Conservation (phyloP, 2,888 invertebrate species). For the Darwinula stevensoni region DNA sequence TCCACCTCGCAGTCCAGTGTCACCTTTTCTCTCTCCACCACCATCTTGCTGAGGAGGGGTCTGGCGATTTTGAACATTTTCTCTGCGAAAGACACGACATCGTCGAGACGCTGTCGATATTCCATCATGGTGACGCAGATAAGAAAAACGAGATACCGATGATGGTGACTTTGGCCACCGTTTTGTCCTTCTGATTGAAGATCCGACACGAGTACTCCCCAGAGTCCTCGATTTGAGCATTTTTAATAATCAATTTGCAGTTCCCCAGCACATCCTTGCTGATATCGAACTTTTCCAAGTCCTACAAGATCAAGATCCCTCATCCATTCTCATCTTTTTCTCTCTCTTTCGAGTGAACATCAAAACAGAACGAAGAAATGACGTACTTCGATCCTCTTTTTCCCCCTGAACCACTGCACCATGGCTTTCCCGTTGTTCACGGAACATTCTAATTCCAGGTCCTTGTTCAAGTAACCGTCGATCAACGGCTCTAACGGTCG, state of each 20-base stretch:
- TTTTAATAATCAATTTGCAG: constrained; percentile 57
- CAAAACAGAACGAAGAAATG: constrained; percentile 4
- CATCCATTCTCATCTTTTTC: too few species aligned
- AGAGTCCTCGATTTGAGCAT: constrained; percentile 47
- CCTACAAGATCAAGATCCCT: constrained; percentile 24
- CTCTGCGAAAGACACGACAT: constrained; percentile 10
- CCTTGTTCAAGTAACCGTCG: constrained; percentile 69
- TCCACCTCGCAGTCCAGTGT: constrained; percentile 84
- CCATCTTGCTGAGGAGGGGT: constrained; percentile 71
- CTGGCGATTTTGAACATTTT: constrained; percentile 26
- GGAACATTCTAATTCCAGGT: constrained; percentile 65
- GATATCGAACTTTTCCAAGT: constrained; percentile 50
- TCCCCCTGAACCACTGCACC: constrained; percentile 73
- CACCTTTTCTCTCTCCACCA: constrained; percentile 73
- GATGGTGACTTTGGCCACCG: constrained; percentile 46
- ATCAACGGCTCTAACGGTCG: constrained; percentile 63
- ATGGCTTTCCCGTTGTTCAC: constrained; percentile 77
- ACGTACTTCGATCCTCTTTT: constrained; percentile 30
- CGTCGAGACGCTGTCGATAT: neutral
- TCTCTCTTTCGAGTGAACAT: too few species aligned
- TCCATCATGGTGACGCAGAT: too few species aligned
- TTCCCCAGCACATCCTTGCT: constrained; percentile 76
- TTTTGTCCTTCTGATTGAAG: constrained; percentile 60
- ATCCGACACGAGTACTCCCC: constrained; percentile 70
- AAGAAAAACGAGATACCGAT: constrained; percentile 28